Conservation (phyloP, 1,140 invertebrate genomes). For the Lordiphosa stackelbergi region DNA sequence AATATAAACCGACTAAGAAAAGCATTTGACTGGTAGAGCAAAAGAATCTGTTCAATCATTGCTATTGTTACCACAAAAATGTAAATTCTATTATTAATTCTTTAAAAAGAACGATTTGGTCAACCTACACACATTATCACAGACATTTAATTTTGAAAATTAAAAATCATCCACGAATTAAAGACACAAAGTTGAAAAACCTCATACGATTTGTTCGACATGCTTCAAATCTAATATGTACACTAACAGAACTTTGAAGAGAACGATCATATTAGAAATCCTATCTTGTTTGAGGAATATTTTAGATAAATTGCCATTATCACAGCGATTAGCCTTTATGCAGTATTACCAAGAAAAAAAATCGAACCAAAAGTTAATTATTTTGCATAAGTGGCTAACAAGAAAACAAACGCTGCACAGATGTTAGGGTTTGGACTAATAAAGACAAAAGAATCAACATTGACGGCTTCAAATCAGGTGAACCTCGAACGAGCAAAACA, state of each 20-base stretch:
- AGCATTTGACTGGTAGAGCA: no score
- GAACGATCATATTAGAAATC: no score
- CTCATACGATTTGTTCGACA: slow-evolving; percentile 13
- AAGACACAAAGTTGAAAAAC: slow-evolving; percentile 15
- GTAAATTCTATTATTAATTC: slow-evolving; percentile 6
- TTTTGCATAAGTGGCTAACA: slow-evolving; percentile 11
- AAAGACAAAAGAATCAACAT: slow-evolving; percentile 11
- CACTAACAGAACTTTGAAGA: no score
- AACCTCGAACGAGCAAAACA: neutral
- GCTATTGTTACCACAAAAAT: neutral
- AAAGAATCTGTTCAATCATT: neutral
- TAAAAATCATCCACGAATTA: slow-evolving; percentile 2
- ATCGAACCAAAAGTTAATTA: neutral
- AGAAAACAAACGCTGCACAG: slow-evolving; percentile 12
- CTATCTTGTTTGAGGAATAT: slow-evolving; percentile 20
- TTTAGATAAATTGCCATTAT: slow-evolving; percentile 12
- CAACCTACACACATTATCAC: slow-evolving; percentile 3
- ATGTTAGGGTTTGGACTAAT: slow-evolving; percentile 6
- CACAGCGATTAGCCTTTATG: slow-evolving; percentile 12
- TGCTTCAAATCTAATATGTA: slow-evolving; percentile 17
- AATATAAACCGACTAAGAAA: slow-evolving; percentile 18
- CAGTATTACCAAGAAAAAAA: slow-evolving; percentile 8
- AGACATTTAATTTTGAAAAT: no score
- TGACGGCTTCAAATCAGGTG: slow-evolving; percentile 8
- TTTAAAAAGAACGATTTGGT: slow-evolving; percentile 5